These are phyloP conservation scores for Sylvia borin DNA, from an alignment of 2,797 vertebrate genomes.

Conservation along the genomic window DNA sequence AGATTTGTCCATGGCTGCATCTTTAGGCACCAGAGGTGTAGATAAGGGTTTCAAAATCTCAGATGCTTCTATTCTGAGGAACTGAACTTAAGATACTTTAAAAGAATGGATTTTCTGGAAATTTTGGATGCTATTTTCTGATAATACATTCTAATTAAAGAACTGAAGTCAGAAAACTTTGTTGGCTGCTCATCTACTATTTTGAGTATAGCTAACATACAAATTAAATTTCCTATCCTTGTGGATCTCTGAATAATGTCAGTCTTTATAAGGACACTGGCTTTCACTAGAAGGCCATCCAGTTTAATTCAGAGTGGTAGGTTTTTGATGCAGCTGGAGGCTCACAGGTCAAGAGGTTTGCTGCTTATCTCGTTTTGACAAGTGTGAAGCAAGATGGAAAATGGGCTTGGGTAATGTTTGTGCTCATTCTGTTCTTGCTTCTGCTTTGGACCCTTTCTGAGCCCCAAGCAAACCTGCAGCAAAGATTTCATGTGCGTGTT, in stretches of 20 bases:
- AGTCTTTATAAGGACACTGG: neutral
- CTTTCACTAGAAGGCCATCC: neutral
- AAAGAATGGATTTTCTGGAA: neutral
- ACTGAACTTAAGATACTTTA: neutral
- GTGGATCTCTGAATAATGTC: neutral
- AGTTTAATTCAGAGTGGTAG: neutral
- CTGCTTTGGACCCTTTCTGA: neutral
- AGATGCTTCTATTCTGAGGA: neutral
- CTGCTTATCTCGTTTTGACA: rapidly evolving
- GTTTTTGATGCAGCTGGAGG: neutral
- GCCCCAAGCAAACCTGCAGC: neutral
- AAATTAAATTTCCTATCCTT: neutral
- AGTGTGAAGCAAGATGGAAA: neutral
- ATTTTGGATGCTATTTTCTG: neutral
- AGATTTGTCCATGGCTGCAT: neutral
- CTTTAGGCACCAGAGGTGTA: neutral
- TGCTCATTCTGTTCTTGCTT: rapidly evolving
- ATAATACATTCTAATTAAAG: neutral
- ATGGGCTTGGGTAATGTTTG: neutral
- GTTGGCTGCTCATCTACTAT: neutral
- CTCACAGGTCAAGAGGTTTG: neutral
- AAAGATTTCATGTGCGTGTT: rapidly evolving
- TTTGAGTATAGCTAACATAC: neutral
- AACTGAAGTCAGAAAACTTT: neutral
- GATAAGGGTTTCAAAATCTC: neutral